phyloP scores from a whole-genome alignment of 2,113 vertebrate species.

The Rhinoptilus africanus region DNA sequence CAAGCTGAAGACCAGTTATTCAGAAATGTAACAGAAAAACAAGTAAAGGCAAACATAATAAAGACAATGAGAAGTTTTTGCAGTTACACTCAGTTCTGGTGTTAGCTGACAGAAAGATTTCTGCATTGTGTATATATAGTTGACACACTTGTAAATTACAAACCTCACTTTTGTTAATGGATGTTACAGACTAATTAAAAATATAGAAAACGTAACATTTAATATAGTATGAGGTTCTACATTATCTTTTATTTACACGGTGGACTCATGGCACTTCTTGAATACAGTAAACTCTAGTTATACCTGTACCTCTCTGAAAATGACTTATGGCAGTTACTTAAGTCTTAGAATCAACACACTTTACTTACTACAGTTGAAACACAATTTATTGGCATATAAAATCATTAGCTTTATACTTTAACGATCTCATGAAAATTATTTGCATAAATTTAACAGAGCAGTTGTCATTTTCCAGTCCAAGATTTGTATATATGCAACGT shows the following conservation, averaged over 20 bases:
- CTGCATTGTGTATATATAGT: not conserved
- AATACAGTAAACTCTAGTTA: not conserved
- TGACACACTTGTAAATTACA: not conserved
- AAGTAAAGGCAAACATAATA: not conserved
- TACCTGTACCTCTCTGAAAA: not conserved
- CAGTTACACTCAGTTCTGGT: rapidly evolving
- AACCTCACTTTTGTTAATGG: not conserved
- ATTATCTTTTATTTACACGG: not conserved
- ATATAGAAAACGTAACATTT: not conserved
- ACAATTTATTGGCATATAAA: not conserved
- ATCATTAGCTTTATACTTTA: not conserved
- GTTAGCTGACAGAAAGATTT: not conserved
- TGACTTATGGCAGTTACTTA: not conserved
- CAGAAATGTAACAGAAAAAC: not conserved
- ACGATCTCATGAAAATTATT: not conserved
- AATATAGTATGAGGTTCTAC: not conserved
- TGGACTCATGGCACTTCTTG: not conserved
- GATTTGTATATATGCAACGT: not conserved
- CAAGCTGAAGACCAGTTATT: not conserved
- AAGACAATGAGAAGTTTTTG: not conserved
- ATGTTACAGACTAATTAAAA: not conserved
- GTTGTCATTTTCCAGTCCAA: not conserved
- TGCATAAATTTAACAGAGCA: not conserved
- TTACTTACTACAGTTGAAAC: not conserved
- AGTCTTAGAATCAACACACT: not conserved